Percentiles rank a stretch among this genome's conserved stretches.
phyloP scores from a whole-genome alignment of 2,888 invertebrate genomes.

The Orthosia gothica region DNA sequence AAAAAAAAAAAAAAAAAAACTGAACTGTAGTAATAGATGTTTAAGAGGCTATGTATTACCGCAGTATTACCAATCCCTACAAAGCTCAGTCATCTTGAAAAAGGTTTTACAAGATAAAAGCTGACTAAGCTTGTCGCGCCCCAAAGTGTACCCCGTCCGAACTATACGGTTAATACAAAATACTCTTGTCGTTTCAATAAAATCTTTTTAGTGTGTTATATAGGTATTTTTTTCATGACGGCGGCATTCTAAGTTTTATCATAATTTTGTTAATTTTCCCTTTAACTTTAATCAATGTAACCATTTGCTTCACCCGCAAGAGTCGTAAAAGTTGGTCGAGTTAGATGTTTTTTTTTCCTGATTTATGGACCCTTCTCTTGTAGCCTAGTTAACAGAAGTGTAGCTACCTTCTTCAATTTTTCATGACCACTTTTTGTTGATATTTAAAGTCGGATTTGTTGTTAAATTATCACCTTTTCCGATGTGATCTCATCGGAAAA shows the following conservation, averaged over 20 bases:
- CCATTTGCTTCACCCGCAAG: conserved; percentile 46
- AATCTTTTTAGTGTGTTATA: not conserved
- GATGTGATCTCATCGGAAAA: too few species aligned
- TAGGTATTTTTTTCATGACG: conserved; percentile 6
- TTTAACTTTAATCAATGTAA: conserved; percentile 40
- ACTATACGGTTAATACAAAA: not conserved
- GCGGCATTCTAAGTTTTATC: conserved; percentile 16
- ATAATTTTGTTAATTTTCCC: conserved; percentile 9
- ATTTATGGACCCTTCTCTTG: conserved; percentile 29
- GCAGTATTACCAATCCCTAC: too few species aligned
- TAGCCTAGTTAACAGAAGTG: not conserved
- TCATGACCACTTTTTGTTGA: too few species aligned
- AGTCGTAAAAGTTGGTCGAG: conserved; percentile 31
- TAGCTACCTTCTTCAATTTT: too few species aligned
- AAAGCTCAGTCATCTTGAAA: conserved; percentile 30
- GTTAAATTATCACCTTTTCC: too few species aligned
- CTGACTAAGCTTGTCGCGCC: too few species aligned
- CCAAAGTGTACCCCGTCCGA: too few species aligned
- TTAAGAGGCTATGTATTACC: not conserved
- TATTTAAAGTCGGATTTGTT: too few species aligned
- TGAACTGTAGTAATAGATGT: conserved; percentile 21
- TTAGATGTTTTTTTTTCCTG: conserved; percentile 33
- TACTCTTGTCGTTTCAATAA: not conserved
- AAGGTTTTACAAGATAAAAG: conserved; percentile 13
- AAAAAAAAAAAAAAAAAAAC: too few species aligned